Conservation (phyloP, 2,888 invertebrate species). For the Cosmorhoe ocellata region DNA sequence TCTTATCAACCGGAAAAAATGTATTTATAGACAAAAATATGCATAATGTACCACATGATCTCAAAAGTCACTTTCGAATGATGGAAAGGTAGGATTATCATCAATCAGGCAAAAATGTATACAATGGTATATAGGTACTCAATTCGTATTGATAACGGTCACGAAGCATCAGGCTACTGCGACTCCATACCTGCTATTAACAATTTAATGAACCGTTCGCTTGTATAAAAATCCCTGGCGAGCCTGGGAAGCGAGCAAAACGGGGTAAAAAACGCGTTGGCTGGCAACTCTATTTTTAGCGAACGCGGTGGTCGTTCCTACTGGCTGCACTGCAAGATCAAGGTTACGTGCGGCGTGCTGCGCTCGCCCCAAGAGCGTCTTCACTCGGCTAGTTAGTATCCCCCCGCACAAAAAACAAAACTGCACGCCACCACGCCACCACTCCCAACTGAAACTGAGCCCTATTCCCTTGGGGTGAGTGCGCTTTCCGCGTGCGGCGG, state of each 20-base stretch:
- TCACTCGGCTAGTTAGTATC: slow-evolving; percentile 55
- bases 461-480: slow-evolving; percentile 39
- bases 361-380: slow-evolving; percentile 60
- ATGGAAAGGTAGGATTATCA: slow-evolving; percentile 14
- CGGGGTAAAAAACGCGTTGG: slow-evolving; percentile 66
- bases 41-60: neutral
- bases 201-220: slow-evolving; percentile 58
- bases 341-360: slow-evolving; percentile 62
- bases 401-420: slow-evolving; percentile 46
- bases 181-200: slow-evolving; percentile 49
- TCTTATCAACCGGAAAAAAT: slow-evolving; percentile 22
- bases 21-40: neutral
- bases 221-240: slow-evolving; percentile 57
- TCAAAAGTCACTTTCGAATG: slow-evolving; percentile 1
- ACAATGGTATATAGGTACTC: slow-evolving; percentile 33
- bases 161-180: slow-evolving; percentile 33
- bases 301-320: slow-evolving; percentile 69
- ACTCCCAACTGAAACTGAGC: slow-evolving; percentile 37
- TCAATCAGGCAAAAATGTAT: slow-evolving; percentile 14
- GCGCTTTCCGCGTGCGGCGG: slow-evolving; percentile 31
- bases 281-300: slow-evolving; percentile 72
- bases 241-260: slow-evolving; percentile 68
- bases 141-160: slow-evolving; percentile 49
- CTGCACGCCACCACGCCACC: slow-evolving; percentile 33
- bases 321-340: slow-evolving; percentile 76